A percentile compares a stretch with the other conserved stretches of the same genome.
These are phyloP conservation scores for Falco punctatus DNA, from an alignment of 2,113 vertebrate species.

Conservation along the genomic window DNA sequence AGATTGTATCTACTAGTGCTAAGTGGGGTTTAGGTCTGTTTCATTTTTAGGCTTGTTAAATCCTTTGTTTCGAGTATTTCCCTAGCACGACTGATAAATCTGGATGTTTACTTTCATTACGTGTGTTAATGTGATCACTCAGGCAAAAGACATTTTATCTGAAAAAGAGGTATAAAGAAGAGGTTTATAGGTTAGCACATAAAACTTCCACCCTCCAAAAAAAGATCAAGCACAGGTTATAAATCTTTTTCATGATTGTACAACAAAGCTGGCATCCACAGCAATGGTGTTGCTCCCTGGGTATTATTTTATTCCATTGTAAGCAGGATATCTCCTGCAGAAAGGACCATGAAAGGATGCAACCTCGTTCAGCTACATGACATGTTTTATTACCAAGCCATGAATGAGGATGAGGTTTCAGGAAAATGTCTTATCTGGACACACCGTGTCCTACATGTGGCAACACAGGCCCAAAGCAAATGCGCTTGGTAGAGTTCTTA, in stretches of 20 bases:
- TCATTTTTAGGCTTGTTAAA: neutral
- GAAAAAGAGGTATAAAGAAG: neutral
- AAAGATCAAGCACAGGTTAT: neutral
- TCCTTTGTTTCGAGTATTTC: neutral
- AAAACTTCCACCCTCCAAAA: neutral
- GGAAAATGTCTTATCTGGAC: neutral
- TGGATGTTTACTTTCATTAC: neutral
- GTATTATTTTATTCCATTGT: neutral
- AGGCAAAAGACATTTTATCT: neutral
- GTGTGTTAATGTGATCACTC: neutral
- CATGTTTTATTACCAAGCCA: neutral
- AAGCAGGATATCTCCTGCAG: accelerated
- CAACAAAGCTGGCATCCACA: neutral
- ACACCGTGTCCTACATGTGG: neutral
- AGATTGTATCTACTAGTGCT: neutral
- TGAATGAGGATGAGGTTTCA: neutral
- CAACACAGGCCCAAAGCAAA: neutral
- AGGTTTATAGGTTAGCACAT: neutral
- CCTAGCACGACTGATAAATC: neutral
- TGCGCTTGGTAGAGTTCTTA: neutral
- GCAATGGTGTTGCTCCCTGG: neutral
- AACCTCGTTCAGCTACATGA: neutral
- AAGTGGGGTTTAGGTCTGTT: neutral
- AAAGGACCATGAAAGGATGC: neutral
- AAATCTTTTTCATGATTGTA: neutral